A percentile compares a stretch with the other conserved stretches of the same genome.
Conservation (phyloP, 2,797 vertebrate genomes). For the Catamblyrhynchus diadema region DNA sequence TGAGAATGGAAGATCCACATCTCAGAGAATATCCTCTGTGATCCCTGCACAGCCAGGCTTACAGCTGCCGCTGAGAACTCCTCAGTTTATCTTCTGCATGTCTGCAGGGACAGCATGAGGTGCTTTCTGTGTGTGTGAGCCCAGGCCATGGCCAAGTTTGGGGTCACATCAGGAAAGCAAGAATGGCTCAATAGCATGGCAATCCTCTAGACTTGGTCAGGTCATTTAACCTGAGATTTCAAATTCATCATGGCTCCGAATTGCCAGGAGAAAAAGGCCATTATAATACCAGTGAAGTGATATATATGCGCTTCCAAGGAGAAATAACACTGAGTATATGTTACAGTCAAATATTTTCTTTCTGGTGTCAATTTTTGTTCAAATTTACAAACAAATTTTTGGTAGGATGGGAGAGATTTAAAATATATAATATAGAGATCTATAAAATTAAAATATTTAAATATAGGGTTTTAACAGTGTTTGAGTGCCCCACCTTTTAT, state of each 20-base stretch:
- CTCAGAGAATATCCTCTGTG: neutral
- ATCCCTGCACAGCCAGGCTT: neutral
- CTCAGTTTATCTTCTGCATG: neutral
- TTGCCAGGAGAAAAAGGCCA: neutral
- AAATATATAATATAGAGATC: neutral
- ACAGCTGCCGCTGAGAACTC: neutral
- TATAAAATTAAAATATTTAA: neutral
- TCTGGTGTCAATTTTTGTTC: neutral
- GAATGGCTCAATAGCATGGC: neutral
- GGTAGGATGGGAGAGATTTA: neutral
- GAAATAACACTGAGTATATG: neutral
- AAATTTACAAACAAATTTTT: too few relatives aligned
- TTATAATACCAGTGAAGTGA: neutral
- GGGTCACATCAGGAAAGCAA: neutral
- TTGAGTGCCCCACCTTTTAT: neutral
- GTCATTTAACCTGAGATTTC: neutral
- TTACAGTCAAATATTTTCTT: neutral
- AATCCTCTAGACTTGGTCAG: neutral
- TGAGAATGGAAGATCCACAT: neutral
- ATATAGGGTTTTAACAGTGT: neutral
- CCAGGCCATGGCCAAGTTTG: neutral
- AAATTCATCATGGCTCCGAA: neutral
- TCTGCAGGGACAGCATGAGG: rapidly evolving
- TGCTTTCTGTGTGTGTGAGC: neutral
- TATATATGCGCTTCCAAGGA: neutral